Evolutionary conservation across 2,888 invertebrate genomes (phyloP).

Genomic region (Lamellibrachia satsuma): DNA sequence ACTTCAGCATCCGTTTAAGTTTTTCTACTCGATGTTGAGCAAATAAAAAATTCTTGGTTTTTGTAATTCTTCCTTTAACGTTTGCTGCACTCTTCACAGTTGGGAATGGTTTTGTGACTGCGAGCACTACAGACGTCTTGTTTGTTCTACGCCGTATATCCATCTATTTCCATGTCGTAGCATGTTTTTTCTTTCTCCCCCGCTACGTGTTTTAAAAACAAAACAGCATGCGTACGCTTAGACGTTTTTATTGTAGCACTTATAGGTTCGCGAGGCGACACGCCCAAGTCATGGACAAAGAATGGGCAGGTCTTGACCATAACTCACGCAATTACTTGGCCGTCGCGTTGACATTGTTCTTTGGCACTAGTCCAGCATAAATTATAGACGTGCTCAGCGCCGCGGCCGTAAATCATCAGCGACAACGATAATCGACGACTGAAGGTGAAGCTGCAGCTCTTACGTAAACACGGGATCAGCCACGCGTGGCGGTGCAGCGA

Average conservation of each 20-base stretch:
- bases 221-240: not conserved
- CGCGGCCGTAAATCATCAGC: not conserved
- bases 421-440: not conserved
- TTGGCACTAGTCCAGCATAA: not conserved
- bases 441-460: not conserved
- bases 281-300: not conserved
- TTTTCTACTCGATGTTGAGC: not conserved
- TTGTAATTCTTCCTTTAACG: not conserved
- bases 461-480: not conserved
- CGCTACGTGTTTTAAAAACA: not conserved
- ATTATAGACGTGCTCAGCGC: not conserved
- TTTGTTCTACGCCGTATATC: not conserved
- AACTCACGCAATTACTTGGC: not conserved
- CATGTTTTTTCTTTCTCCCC: not conserved
- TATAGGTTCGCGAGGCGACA: constrained; percentile 4
- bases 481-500: not conserved
- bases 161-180: not conserved
- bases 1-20: not conserved
- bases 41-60: not conserved
- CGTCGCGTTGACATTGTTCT: not conserved
- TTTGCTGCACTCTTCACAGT: not conserved
- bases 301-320: not conserved
- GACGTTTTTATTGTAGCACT: not conserved
- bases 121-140: not conserved
- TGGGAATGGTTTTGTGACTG: not conserved